Conservation (phyloP, 30 jellyfish, hydroid and myxozoan genomes). For the Turritopsis dohrnii region DNA sequence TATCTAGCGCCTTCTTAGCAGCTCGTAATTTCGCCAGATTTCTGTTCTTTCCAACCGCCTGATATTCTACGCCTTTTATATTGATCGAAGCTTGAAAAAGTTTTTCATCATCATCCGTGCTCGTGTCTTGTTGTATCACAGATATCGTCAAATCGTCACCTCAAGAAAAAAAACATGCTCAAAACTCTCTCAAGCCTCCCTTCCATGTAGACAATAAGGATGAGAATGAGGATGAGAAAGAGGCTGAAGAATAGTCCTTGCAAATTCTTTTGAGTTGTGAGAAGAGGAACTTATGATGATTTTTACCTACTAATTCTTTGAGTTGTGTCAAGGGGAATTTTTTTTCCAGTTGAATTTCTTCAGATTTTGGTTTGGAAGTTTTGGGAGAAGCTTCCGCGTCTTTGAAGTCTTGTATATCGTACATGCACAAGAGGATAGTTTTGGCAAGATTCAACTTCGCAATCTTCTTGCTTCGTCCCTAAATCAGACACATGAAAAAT, state of each 20-base stretch:
- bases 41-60: constrained; percentile 28
- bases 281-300: too few relatives aligned
- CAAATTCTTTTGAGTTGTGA: too few relatives aligned
- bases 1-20: constrained; percentile 63
- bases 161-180: background rate
- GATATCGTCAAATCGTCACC: constrained; percentile 29
- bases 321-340: constrained; percentile 43
- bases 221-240: too few relatives aligned
- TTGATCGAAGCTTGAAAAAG: constrained; percentile 43
- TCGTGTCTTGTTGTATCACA: constrained; percentile 27
- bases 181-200: background rate
- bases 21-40: constrained; percentile 60
- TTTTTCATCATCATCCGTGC: constrained; percentile 29
- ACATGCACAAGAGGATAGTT: constrained; percentile 49
- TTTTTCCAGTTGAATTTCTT: constrained; percentile 25
- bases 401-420: constrained; percentile 50
- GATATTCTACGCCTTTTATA: constrained; percentile 56
- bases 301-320: constrained; percentile 22
- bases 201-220: too few relatives aligned
- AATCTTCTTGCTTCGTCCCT: constrained; percentile 68
- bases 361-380: constrained; percentile 6
- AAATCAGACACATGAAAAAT: background rate
- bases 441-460: constrained; percentile 73
- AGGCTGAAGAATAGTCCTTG: too few relatives aligned
- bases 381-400: constrained; percentile 35